Base-by-base conservation (phyloP, 23 tunicate genomes). In the Phallusia fumigata region DNA sequence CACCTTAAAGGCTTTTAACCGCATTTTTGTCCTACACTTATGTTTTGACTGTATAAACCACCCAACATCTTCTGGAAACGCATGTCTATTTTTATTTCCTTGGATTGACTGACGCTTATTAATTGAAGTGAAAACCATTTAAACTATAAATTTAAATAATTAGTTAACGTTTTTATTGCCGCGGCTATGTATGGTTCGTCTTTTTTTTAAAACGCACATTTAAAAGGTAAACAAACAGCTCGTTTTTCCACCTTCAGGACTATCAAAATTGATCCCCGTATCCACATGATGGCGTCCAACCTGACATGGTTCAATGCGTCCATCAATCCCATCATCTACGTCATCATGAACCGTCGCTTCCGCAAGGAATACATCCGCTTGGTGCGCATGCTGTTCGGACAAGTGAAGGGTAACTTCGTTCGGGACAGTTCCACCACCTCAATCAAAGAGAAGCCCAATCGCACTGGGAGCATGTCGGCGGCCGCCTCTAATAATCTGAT, bases 271-370 rank as follows among this genome's bases (percentile, higher is more conserved):
- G 97, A 89, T 73, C 72, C 78, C 2, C 80, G 99, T 13, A 73
- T 78, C 73, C 91, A 92, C 81, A 97, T 97, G 99, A 80, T 78
- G 18, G 93, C 91, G 21, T 92, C 97, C 34, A 92, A 92, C 79
- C 58, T 97, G 44, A 51, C 98, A 15, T 97, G 99, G 99, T 89
- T 97, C 91, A 97, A 97, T 83, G 80, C 85, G 32, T 90, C 86
- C 16, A 81, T 90, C 77, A 97, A 97, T 73, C 99, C 99, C 3
- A 86, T 97, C 65, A 79, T 97, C 58, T 97, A 97, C 89, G 96
- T 85, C 52, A 73, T 92, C 19, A 52, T 97, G 69, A 92, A 97
- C 73, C 85, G 90, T 15, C 83, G 89, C 22, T 94, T 94, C 81
- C 88, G 98, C 12, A 84, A 84, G 72, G 98, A 87, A 79, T 94